phyloP scores from a whole-genome alignment of 2,888 invertebrate species.

The Merodon equestris region DNA sequence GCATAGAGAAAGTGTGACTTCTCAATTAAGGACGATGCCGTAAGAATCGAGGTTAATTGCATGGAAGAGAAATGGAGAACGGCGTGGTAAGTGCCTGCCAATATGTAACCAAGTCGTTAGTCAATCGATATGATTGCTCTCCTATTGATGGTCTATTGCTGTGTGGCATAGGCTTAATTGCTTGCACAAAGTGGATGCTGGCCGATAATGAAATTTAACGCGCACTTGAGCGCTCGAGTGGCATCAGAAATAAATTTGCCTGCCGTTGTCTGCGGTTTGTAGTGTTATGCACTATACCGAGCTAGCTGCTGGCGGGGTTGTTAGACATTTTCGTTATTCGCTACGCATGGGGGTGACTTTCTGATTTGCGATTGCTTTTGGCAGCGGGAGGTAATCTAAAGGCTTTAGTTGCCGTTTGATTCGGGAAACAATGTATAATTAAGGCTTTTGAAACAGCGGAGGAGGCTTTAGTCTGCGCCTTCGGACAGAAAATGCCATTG shows the following conservation, averaged over 20 bases:
- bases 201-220: constrained; percentile 53
- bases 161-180: constrained; percentile 52
- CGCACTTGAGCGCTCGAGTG: constrained; percentile 29
- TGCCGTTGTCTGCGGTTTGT: not conserved
- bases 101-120: constrained; percentile 67
- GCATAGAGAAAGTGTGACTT: not conserved
- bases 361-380: no score
- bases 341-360: no score
- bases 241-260: constrained; percentile 41
- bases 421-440: no score
- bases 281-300: not conserved
- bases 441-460: no score
- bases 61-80: constrained; percentile 47
- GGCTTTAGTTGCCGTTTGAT: no score
- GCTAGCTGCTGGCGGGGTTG: no score
- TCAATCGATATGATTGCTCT: constrained; percentile 65
- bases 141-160: constrained; percentile 27
- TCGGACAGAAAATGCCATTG: no score
- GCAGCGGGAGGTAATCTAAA: no score
- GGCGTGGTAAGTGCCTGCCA: constrained; percentile 58
- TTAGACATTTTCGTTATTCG: no score
- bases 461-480: no score
- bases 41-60: constrained; percentile 65
- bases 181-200: constrained; percentile 43
- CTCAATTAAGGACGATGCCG: constrained; percentile 12